phyloP scores from a whole-genome alignment of 2,797 vertebrate species.

The Erpetoichthys calabaricus region DNA sequence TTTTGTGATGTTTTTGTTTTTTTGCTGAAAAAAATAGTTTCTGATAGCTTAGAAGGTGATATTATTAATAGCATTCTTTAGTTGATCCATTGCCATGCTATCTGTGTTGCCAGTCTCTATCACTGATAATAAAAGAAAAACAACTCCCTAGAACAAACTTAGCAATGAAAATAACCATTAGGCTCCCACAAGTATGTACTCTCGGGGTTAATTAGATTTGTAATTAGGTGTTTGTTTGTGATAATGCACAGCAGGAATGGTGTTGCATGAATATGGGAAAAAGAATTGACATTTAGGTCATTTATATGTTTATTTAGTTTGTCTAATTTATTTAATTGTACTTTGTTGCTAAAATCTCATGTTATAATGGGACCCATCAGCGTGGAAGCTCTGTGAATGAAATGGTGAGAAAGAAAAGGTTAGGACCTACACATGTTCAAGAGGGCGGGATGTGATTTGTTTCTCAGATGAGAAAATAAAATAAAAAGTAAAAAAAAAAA shows the following conservation, averaged over 20 bases:
- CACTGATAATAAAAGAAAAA: conserved; percentile 34
- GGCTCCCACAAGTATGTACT: conserved; percentile 46
- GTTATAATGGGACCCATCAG: not conserved
- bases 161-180: conserved; percentile 52
- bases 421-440: not conserved
- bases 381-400: not conserved
- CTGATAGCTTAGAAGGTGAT: too few relatives aligned
- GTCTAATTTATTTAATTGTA: too few relatives aligned
- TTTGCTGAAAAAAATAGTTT: too few relatives aligned
- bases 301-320: too few relatives aligned
- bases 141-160: conserved; percentile 25
- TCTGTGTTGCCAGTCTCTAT: conserved; percentile 13
- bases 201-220: conserved; percentile 57
- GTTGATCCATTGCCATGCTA: too few relatives aligned
- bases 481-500: not conserved
- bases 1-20: too few relatives aligned
- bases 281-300: too few relatives aligned
- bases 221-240: conserved; percentile 69
- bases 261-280: too few relatives aligned
- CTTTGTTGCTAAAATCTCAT: too few relatives aligned
- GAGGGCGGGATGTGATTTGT: not conserved
- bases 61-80: too few relatives aligned
- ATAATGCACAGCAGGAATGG: conserved; percentile 45
- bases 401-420: not conserved
- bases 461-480: not conserved